Conservation (phyloP, 2,113 vertebrate genomes). For the Tetraodon nigroviridis region DNA sequence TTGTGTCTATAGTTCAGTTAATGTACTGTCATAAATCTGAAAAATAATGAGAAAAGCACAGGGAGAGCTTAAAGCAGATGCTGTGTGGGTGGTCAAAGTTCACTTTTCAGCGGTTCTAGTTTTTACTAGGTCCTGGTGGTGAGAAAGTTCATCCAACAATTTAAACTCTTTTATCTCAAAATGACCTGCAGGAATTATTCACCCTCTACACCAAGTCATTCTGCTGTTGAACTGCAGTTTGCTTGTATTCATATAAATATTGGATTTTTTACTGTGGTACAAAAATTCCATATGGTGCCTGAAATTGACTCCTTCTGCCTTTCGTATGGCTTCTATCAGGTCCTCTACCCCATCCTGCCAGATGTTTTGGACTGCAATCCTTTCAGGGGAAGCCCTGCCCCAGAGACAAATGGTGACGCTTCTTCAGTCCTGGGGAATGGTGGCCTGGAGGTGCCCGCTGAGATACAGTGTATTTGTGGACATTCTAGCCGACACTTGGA, state of each 20-base stretch:
- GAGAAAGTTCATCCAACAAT: slow-evolving; percentile 22
- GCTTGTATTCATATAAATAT: background rate
- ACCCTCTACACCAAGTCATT: slow-evolving; percentile 20
- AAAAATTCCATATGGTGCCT: background rate
- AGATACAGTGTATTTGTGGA: slow-evolving; percentile 64
- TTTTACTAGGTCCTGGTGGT: slow-evolving; percentile 42
- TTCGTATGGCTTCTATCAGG: slow-evolving; percentile 43
- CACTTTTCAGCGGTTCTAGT: slow-evolving; percentile 17
- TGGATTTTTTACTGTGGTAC: background rate
- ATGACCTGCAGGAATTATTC: slow-evolving; percentile 42
- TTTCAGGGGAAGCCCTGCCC: slow-evolving; percentile 52
- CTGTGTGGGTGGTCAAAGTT: slow-evolving; percentile 52
- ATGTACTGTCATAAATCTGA: background rate
- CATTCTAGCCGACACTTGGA: slow-evolving; percentile 60
- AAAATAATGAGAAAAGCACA: slow-evolving; percentile 11
- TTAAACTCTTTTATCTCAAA: slow-evolving; percentile 52
- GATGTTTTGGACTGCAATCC: slow-evolving; percentile 74
- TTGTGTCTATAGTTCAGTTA: slow-evolving; percentile 3
- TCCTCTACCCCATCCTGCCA: slow-evolving; percentile 72
- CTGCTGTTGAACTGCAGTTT: slow-evolving; percentile 7
- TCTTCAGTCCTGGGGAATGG: slow-evolving; percentile 27
- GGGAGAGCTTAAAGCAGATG: slow-evolving; percentile 3
- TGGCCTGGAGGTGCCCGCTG: slow-evolving; percentile 46
- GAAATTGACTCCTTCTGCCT: no score
- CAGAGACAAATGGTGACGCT: slow-evolving; percentile 1